Percentiles rank a stretch among this genome's conserved stretches.
phyloP scores from a whole-genome alignment of 2,888 invertebrate genomes.

The Thalpophila matura region DNA sequence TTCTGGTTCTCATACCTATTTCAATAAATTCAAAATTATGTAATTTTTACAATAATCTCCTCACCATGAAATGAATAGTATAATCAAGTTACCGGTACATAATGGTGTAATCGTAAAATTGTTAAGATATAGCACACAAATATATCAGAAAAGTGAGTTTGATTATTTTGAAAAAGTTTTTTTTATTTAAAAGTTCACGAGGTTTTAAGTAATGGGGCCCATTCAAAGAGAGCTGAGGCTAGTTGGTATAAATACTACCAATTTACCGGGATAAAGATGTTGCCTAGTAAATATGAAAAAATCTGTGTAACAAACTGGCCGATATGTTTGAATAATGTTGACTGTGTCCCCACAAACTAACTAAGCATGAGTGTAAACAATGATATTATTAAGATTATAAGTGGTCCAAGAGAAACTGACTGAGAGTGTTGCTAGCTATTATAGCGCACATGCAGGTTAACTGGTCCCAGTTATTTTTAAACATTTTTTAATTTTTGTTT shows the following conservation, averaged over 20 bases:
- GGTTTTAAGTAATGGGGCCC: slow-evolving; percentile 66
- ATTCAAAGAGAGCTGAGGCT: slow-evolving; percentile 60
- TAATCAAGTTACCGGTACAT: slow-evolving; percentile 64
- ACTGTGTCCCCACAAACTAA: neutral
- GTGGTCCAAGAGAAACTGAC: neutral
- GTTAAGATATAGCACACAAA: slow-evolving; percentile 64
- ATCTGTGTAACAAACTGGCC: neutral
- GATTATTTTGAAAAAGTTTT: slow-evolving; percentile 64
- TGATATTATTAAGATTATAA: neutral
- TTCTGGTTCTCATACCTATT: slow-evolving; percentile 26
- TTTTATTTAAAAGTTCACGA: neutral
- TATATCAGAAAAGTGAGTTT: slow-evolving; percentile 69
- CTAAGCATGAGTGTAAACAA: neutral
- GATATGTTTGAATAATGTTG: neutral
- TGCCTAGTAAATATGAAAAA: neutral
- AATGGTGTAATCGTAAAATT: slow-evolving; percentile 63
- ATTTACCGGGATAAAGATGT: neutral
- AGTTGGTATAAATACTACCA: slow-evolving; percentile 65
- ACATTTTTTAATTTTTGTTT: neutral
- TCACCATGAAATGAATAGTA: slow-evolving; percentile 78
- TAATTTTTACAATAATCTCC: slow-evolving; percentile 42
- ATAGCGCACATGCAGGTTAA: neutral
- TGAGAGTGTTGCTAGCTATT: neutral
- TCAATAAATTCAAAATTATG: slow-evolving; percentile 39
- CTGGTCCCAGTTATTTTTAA: slow-evolving; percentile 3